Base-by-base conservation (phyloP, 2,113 vertebrate genomes). In the Peromyscus maniculatus region DNA sequence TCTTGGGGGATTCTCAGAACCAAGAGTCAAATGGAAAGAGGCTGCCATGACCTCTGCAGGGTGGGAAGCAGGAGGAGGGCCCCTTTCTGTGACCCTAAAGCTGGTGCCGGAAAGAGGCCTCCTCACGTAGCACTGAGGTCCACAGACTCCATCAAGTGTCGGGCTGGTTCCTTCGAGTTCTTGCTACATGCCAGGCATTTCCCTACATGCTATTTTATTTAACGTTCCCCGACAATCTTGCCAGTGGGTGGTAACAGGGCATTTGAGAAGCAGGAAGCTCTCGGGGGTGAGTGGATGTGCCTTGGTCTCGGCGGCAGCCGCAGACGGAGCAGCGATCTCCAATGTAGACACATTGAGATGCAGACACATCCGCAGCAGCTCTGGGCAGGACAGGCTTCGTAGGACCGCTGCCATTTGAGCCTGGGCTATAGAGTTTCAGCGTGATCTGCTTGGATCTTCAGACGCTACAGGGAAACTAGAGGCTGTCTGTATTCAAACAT, bases 301-400 rank as follows among this genome's bases (percentile, higher is more conserved):
- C 11, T 15, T 33, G 46, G 52, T 26, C 79, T 59, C 21, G 15
- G 12, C 2, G n/a, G 46, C 74, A 46, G 12, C 4, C 39, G 28
- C 64, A 96, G 86, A 28, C 19, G 28, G 67, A 87, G 66, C 26
- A n/a, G 13, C 59, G 1, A 21, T 28, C 31, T 66, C 78, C 49
- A 43, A 8, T 31, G n/a, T 62, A 39, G 57, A 84, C 6, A 8
- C 12, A 7, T 15, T 11, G 1, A 57, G 86, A 72, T n/a, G 36
- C 0, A 21, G 71, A n/a, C 71, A 21, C 16, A 64, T 26, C 97
- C 24, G 64, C 7, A 24, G 12, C 59, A 33, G 9, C 11, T 64
- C 12, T 1, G 0, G 0, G 13, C 10, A 31, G 24, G 82, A 7
- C 4, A n/a, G 80, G 72, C 15, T 4, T 62, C 43, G 28, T 5